phyloP scores from a whole-genome alignment of 2,888 invertebrate genomes.

The Eristalis intricaria region DNA sequence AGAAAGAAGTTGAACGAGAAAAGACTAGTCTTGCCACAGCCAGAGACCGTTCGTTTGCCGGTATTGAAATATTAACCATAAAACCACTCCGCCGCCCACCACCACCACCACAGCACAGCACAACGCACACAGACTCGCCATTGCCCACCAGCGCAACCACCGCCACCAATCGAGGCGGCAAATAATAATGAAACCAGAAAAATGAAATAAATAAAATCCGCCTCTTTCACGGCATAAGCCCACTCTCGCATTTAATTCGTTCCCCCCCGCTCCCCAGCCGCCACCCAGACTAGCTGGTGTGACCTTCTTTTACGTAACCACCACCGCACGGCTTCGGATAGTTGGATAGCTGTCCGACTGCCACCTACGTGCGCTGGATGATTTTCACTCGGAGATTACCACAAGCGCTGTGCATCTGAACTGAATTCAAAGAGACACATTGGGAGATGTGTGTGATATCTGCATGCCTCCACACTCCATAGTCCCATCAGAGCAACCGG shows the following conservation, averaged over 20 bases:
- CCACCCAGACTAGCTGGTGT: neutral
- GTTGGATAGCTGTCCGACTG: neutral
- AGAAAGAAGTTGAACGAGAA: slow-evolving; percentile 10
- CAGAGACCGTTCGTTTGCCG: slow-evolving; percentile 33
- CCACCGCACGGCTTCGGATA: slow-evolving; percentile 34
- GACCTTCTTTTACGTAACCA: slow-evolving; percentile 71
- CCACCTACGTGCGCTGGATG: slow-evolving; percentile 56
- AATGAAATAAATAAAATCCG: slow-evolving; percentile 45
- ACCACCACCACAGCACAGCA: neutral
- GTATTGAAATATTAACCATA: slow-evolving; percentile 67
- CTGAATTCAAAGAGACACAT: slow-evolving; percentile 62
- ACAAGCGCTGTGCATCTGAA: slow-evolving; percentile 44
- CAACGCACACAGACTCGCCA: neutral
- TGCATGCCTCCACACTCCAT: slow-evolving; percentile 58
- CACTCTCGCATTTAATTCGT: slow-evolving; percentile 47
- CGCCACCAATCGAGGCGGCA: slow-evolving; percentile 12
- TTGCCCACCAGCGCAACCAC: slow-evolving; percentile 32
- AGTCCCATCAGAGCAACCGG: slow-evolving; percentile 44
- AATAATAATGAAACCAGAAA: slow-evolving; percentile 31
- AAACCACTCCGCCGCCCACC: slow-evolving; percentile 65
- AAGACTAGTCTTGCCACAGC: slow-evolving; percentile 12
- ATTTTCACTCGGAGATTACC: slow-evolving; percentile 52
- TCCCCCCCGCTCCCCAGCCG: neutral
- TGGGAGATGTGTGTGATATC: slow-evolving; percentile 11
- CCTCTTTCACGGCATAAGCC: slow-evolving; percentile 47